Conservation (phyloP, 53 echinoderm and acorn worm species). For the Arbacia lixula region DNA sequence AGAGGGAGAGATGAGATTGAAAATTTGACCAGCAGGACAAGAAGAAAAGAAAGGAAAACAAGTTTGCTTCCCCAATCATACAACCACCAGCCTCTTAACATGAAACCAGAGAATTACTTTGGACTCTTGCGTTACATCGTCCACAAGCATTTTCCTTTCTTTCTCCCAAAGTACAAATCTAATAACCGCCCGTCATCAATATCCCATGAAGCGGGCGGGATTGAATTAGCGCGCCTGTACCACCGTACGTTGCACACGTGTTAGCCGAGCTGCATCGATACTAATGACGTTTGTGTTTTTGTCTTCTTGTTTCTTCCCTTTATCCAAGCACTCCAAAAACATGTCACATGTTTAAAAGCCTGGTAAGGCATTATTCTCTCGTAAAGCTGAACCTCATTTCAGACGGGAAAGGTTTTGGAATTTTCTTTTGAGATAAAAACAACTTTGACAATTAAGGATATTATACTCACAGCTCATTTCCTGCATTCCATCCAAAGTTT, state of each 20-base stretch:
- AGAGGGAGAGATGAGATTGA: background rate
- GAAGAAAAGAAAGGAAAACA: conserved; percentile 34
- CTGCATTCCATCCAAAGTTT: too few relatives aligned
- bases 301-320: background rate
- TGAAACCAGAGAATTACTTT: conserved; percentile 44
- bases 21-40: too few relatives aligned
- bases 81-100: conserved; percentile 4
- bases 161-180: conserved; percentile 29
- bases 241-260: conserved; percentile 25
- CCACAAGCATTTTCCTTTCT: conserved; percentile 20
- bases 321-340: background rate
- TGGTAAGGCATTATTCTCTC: too few relatives aligned
- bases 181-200: conserved; percentile 44
- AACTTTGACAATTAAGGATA: too few relatives aligned
- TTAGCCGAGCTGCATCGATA: conserved; percentile 2
- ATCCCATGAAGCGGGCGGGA: conserved; percentile 13
- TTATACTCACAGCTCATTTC: too few relatives aligned
- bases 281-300: conserved; percentile 26
- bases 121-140: conserved; percentile 5
- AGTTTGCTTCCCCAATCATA: conserved; percentile 31
- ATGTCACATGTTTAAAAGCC: too few relatives aligned
- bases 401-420: too few relatives aligned
- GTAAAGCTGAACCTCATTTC: too few relatives aligned
- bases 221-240: conserved; percentile 29
- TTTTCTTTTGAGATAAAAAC: too few relatives aligned